phyloP scores from a whole-genome alignment of 1,140 invertebrate species.

The Pantala flavescens region DNA sequence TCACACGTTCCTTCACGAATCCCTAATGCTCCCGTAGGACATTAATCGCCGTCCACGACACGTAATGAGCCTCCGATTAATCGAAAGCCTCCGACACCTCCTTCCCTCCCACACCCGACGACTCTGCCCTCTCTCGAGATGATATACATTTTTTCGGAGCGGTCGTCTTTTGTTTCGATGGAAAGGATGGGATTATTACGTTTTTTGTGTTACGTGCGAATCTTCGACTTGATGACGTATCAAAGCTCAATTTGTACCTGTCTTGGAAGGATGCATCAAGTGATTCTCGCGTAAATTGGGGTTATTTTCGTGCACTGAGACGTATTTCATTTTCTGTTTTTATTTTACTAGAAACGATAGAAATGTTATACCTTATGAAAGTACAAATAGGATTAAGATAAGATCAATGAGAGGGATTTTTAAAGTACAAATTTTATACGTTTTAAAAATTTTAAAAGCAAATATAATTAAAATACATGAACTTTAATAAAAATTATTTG shows the following conservation, averaged over 20 bases:
- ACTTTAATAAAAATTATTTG: no score
- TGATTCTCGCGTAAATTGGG: not conserved
- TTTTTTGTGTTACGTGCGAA: no score
- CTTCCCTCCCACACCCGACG: not conserved
- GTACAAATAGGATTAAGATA: no score
- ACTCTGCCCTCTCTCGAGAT: not conserved
- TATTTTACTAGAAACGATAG: not conserved
- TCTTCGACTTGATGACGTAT: no score
- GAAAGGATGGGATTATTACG: no score
- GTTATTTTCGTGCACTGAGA: not conserved
- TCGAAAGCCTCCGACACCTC: not conserved
- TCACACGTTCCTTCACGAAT: constrained; percentile 1
- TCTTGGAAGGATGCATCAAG: no score
- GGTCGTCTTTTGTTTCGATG: not conserved
- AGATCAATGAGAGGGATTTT: no score
- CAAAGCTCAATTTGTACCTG: no score
- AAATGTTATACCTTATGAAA: no score
- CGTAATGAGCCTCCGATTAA: not conserved
- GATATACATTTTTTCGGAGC: not conserved
- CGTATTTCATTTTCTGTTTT: not conserved
- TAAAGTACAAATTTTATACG: no score
- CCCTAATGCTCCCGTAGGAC: not conserved
- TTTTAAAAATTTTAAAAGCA: no score
- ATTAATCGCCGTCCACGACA: not conserved
- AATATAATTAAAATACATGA: no score